These are phyloP conservation scores for Pentalonia nigronervosa DNA, from an alignment of 1,140 invertebrate genomes.

Conservation along the genomic window DNA sequence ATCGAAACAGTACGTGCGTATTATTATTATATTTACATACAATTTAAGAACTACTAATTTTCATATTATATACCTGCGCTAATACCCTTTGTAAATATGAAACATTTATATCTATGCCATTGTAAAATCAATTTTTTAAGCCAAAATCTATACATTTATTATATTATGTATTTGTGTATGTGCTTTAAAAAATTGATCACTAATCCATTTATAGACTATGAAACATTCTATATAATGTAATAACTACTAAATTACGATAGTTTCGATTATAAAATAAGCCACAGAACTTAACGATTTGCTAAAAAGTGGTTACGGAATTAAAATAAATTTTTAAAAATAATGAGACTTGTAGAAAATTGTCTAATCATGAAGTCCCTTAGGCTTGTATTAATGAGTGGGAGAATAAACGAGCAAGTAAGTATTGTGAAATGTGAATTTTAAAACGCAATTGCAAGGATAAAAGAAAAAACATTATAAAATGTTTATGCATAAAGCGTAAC, in stretches of 20 bases:
- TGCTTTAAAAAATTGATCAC: neutral
- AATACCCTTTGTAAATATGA: neutral
- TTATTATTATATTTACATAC: neutral
- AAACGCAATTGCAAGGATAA: neutral
- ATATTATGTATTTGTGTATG: neutral
- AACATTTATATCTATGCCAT: neutral
- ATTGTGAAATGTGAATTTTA: neutral
- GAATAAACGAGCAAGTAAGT: neutral
- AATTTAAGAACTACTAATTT: neutral
- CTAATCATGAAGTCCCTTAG: slow-evolving; percentile 41
- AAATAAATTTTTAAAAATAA: slow-evolving; percentile 46
- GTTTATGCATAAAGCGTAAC: neutral
- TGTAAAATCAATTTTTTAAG: neutral
- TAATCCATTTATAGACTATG: neutral
- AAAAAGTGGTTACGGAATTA: slow-evolving; percentile 29
- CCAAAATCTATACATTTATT: neutral
- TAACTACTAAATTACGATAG: neutral
- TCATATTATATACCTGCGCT: neutral
- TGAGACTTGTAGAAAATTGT: slow-evolving; percentile 1
- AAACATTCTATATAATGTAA: neutral
- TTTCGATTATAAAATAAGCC: slow-evolving; percentile 15
- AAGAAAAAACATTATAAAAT: neutral
- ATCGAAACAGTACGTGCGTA: neutral
- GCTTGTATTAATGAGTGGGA: neutral
- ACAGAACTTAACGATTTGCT: neutral